A percentile compares a stretch with the other conserved stretches of the same genome.
These are phyloP conservation scores for Ovis canadensis DNA, from an alignment of 2,113 vertebrate genomes.

Conservation along the genomic window DNA sequence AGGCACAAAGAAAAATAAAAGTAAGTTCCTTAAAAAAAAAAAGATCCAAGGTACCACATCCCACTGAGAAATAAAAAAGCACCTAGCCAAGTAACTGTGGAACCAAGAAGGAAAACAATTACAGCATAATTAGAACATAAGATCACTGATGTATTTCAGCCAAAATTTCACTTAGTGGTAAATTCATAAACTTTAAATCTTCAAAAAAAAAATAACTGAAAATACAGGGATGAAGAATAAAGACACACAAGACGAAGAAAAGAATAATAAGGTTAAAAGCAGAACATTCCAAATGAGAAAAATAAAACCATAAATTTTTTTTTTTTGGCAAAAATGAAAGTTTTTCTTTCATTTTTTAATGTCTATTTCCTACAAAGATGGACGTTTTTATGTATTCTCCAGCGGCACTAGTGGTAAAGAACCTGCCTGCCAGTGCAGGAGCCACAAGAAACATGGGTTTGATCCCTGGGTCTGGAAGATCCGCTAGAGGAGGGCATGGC, in stretches of 20 bases:
- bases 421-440: background rate
- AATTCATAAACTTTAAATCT: slow-evolving; percentile 1
- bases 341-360: background rate
- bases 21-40: background rate
- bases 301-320: background rate
- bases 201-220: background rate
- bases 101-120: slow-evolving; percentile 5
- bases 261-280: background rate
- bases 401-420: background rate
- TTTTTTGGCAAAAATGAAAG: background rate
- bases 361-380: background rate
- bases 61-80: background rate
- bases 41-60: background rate
- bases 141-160: background rate
- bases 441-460: background rate
- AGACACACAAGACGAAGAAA: background rate
- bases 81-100: background rate
- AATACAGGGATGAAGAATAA: background rate
- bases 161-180: background rate
- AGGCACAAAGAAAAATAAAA: background rate
- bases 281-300: background rate
- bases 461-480: background rate
- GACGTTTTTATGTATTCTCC: background rate
- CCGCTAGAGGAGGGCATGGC: background rate
- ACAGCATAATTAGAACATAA: background rate